Base-by-base conservation (phyloP, 2,888 invertebrate genomes). In the Sinohyriopsis cumingii region DNA sequence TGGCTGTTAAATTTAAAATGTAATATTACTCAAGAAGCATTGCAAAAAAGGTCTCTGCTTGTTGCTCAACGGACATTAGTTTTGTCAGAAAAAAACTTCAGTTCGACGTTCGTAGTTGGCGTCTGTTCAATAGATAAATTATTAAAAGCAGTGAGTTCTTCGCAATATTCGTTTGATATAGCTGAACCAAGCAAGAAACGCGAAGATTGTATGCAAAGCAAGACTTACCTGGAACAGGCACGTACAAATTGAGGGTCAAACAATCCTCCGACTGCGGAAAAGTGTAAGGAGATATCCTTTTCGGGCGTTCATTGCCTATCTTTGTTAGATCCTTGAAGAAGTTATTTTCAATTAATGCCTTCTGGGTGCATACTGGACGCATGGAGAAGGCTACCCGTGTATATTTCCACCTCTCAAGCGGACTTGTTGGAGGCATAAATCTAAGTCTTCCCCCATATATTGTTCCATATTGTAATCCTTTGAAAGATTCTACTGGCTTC, bases 241-340 rank as follows among this genome's bases (percentile, higher is more conserved):
- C 94, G 91, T 95, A 99, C 88, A 99, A 94, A 90, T 98, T 99
- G 91, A 99, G 93, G 90, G 96, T 97, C 75, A 99, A 93, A 89
- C 98, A 99, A 91, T 99, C 98, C 92, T 99, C 99, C 86, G 96
- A 96, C 92, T 98, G 97, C 90, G 97, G 95, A 89, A 93, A 94
- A 83, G 98, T 92, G 88, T 84, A 86, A 1, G 89, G 88, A 18
- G 88, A 77, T 82, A 98, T 91, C 86, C 96, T 92, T 88, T 94
- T 94, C 83, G 98, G 92, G 87, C 96, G 95, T 88, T 97, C 96
- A 83, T 96, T 92, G 65, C 97, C 93, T 64, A 97, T 97, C 87
- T 94, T 94, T 18, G 98, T 97, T 95, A 97, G 97, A 84, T 60
- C 83, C 73, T 73, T 85, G 80, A 79, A 82, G 18, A 84, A 77